Evolutionary conservation across 2,113 vertebrate species (phyloP).

Genomic region (Elachura formosa): DNA sequence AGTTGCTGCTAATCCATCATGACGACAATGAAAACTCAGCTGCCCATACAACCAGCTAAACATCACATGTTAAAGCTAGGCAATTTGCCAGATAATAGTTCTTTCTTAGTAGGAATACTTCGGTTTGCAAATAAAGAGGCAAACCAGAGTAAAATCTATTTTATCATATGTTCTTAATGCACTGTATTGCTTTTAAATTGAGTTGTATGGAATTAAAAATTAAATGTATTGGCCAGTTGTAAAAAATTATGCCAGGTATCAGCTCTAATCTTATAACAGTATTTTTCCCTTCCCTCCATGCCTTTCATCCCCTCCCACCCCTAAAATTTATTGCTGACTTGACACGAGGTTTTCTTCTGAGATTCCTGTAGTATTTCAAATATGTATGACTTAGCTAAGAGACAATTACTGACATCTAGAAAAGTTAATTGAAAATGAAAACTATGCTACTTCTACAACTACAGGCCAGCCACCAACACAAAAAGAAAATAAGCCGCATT

Average conservation of each 20-base stretch:
- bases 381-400: neutral
- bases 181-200: neutral
- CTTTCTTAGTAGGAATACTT: neutral
- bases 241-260: neutral
- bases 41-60: neutral
- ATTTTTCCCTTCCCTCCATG: neutral
- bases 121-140: neutral
- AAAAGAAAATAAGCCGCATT: neutral
- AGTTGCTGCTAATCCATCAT: neutral
- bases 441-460: neutral
- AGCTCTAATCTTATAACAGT: neutral
- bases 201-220: neutral
- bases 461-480: neutral
- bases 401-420: neutral
- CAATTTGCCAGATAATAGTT: neutral
- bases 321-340: neutral
- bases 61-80: neutral
- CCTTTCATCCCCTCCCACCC: fast-evolving
- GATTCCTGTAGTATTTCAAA: neutral
- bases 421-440: neutral
- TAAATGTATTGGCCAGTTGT: neutral
- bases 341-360: neutral
- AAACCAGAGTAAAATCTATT: neutral
- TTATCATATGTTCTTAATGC: neutral
- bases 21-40: neutral